A percentile compares a stretch with the other conserved stretches of the same genome.
These are phyloP conservation scores for Oasisia sp. DNA, from an alignment of 2,888 invertebrate species.

Conservation along the genomic window DNA sequence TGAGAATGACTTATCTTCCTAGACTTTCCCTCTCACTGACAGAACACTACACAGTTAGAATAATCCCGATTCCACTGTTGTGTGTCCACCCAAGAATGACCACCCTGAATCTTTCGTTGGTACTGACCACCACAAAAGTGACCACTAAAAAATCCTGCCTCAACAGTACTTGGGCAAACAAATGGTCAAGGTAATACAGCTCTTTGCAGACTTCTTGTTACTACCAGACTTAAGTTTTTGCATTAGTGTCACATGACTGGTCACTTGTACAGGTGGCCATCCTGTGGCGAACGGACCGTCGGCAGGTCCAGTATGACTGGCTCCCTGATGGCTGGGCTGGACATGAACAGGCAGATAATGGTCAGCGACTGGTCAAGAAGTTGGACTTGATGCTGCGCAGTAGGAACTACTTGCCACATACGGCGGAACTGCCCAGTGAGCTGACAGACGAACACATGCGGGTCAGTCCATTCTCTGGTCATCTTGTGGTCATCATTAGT, in stretches of 20 bases:
- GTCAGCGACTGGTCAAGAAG: conserved; percentile 33
- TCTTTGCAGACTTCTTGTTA: neutral
- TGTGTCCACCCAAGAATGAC: neutral
- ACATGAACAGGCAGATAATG: conserved; percentile 19
- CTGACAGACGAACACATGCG: conserved; percentile 40
- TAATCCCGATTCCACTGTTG: neutral
- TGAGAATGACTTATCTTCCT: too few species aligned
- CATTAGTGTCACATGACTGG: neutral
- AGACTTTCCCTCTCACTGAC: too few species aligned
- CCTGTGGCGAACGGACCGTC: conserved; percentile 80
- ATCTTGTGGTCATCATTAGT: too few species aligned
- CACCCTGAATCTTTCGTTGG: too few species aligned
- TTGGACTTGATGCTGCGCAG: conserved; percentile 37
- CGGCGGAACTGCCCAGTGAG: conserved; percentile 33
- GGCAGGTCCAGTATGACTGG: conserved; percentile 93
- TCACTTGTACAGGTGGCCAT: conserved; percentile 75
- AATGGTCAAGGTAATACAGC: neutral
- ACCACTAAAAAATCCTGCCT: neutral
- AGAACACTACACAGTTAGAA: too few species aligned
- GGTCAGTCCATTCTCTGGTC: conserved; percentile 25
- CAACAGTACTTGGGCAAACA: neutral
- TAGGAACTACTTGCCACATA: conserved; percentile 32
- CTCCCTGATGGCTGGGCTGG: conserved; percentile 73
- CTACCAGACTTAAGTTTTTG: neutral
- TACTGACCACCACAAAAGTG: neutral